Base-by-base conservation (phyloP, 2,113 vertebrate genomes). In the Rafetus swinhoei region DNA sequence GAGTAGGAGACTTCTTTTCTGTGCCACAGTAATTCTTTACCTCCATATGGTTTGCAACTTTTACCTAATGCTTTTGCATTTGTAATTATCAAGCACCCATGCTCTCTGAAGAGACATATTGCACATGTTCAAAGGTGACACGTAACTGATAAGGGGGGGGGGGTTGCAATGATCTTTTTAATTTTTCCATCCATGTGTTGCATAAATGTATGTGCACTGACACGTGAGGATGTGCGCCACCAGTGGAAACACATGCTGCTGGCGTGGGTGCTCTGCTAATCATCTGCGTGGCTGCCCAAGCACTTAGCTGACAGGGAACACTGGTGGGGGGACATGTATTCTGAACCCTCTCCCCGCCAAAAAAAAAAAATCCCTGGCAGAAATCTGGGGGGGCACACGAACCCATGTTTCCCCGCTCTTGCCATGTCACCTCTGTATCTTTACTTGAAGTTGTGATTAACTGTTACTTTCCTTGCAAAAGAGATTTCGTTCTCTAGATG, bases 391-490 rank as follows among this genome's bases (percentile, higher is more conserved):
- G 56, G 19, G 56, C 7, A 19, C 6, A 18, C 5, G 24, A 27
- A 25, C 24, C 59, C 9, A 10, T 6, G 9, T 24, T 5, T 27
- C 59, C 3, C 59, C 22, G 3, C 59, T 27, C 9, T 24, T 24
- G 8, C 59, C 59, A 60, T 27, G 59, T 25, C 59, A 60, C 24
- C 24, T 60, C 59, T 27, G 24, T 24, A 60, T 60, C 16, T 72
- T 72, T 72, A 72, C 18, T 72, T 72, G 16, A 72, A 18, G 11
- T 39, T 92, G 77, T 65, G 10, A 25, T 81, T 94, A 69, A 69
- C 88, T 95, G 56, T 87, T 56, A 52, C n/a, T 85, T 79, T 92
- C 29, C 24, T 54, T 60, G 39, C 85, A 76, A 79, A 89, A 77
- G 35, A 32, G 54, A 74, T 82, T 45, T 29, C 4, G 39, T 74